A percentile compares a stretch with the other conserved stretches of the same genome.
phyloP scores from a whole-genome alignment of 2,797 vertebrate species.

The Phataginus tetradactyla region DNA sequence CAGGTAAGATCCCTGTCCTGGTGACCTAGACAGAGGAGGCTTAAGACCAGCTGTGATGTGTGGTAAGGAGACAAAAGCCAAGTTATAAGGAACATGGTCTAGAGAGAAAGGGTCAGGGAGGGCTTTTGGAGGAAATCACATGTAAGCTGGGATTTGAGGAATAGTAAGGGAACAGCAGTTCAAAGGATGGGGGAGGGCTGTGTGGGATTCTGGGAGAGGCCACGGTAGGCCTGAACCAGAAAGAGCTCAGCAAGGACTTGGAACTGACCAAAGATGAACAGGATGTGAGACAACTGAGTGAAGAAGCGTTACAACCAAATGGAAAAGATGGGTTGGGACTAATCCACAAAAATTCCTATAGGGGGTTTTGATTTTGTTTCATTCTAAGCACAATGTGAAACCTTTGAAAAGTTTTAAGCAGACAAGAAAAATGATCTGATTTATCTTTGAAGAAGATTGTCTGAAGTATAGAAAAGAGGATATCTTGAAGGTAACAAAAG shows the following conservation, averaged over 20 bases:
- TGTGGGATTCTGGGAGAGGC: not conserved
- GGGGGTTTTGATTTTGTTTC: not conserved
- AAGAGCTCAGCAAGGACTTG: not conserved
- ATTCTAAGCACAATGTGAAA: not conserved
- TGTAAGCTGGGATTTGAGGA: not conserved
- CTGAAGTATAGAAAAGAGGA: not conserved
- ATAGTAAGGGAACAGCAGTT: not conserved
- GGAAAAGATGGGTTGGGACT: too few species aligned
- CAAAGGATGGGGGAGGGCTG: too few species aligned
- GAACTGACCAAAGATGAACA: not conserved
- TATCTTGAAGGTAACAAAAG: not conserved
- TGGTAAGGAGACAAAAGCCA: not conserved
- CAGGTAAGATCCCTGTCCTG: too few species aligned
- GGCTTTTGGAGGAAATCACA: not conserved
- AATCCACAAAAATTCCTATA: not conserved
- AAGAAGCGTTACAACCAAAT: not conserved
- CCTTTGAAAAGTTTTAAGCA: not conserved
- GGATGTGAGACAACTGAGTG: not conserved
- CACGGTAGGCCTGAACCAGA: not conserved
- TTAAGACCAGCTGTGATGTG: accelerated
- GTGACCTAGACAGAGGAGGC: not conserved
- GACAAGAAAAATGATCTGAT: not conserved
- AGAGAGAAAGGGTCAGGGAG: not conserved
- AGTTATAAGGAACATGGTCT: too few species aligned
- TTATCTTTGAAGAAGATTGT: not conserved